Conservation (phyloP, 2,113 vertebrate species). For the Typhlomys cinereus region DNA sequence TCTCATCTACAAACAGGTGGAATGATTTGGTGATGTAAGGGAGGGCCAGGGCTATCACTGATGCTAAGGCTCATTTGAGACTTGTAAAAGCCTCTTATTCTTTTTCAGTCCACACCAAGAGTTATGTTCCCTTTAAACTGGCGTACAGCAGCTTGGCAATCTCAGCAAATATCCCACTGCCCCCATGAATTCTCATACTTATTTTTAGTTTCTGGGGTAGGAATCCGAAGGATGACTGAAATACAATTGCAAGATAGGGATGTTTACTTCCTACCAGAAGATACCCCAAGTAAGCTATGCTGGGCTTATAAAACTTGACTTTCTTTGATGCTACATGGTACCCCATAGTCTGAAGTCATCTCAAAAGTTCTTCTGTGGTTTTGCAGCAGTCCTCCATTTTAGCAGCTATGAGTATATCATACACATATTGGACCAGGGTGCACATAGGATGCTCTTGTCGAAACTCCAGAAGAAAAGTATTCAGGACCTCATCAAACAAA, state of each 20-base stretch:
- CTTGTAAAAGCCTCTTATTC: not conserved
- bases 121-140: too few species aligned
- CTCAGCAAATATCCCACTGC: not conserved
- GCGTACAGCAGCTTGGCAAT: not conserved
- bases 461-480: too few species aligned
- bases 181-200: not conserved
- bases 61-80: not conserved
- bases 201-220: not conserved
- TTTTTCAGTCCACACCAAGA: not conserved
- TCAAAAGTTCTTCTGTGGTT: accelerated
- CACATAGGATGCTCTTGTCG: too few species aligned
- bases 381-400: too few species aligned
- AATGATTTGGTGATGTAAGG: not conserved
- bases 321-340: not conserved
- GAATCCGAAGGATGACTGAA: accelerated
- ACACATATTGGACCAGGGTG: too few species aligned
- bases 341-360: not conserved
- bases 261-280: too few species aligned
- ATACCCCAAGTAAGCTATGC: not conserved
- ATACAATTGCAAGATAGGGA: accelerated
- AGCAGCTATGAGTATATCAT: too few species aligned
- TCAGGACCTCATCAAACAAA: too few species aligned
- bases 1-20: not conserved
- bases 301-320: accelerated
- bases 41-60: too few species aligned